These are phyloP conservation scores for Drosophila histrio DNA, from an alignment of 2,888 invertebrate genomes.

Conservation along the genomic window DNA sequence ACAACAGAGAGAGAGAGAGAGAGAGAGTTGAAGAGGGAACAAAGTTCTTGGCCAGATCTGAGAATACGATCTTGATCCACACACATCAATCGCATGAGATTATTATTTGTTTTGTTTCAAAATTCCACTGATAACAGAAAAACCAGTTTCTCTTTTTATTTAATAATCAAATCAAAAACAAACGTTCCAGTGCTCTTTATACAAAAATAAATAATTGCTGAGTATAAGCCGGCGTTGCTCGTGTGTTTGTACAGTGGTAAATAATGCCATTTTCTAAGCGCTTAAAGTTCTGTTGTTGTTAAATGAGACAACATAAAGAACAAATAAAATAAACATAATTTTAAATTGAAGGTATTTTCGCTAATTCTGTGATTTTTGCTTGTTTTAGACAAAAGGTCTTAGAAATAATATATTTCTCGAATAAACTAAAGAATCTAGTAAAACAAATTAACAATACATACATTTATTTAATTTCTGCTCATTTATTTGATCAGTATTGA, in stretches of 20 bases:
- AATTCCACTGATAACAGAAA: conserved; percentile 33
- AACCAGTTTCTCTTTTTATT: conserved; percentile 25
- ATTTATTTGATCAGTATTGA: too few species aligned
- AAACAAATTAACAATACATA: too few species aligned
- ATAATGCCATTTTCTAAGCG: too few species aligned
- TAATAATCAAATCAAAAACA: background rate
- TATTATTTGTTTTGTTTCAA: conserved; percentile 26
- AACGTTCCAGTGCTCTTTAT: conserved; percentile 1
- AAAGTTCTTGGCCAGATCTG: conserved; percentile 4
- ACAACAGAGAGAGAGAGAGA: background rate
- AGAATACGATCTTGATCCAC: conserved; percentile 35
- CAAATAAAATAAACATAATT: background rate
- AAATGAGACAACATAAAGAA: too few species aligned
- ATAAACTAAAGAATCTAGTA: too few species aligned
- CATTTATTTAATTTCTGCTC: too few species aligned
- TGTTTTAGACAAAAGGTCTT: too few species aligned
- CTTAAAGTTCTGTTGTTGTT: too few species aligned
- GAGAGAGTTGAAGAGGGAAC: background rate
- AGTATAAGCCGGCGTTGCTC: background rate
- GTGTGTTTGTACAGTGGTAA: too few species aligned
- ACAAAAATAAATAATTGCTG: background rate
- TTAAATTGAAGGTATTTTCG: too few species aligned
- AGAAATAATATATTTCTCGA: too few species aligned
- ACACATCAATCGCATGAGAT: background rate
- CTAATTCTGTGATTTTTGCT: too few species aligned